Evolutionary conservation across 1,140 invertebrate genomes (phyloP), one percentile per base, ranked within the genome.

Genomic region (Kradibia gibbosae): DNA sequence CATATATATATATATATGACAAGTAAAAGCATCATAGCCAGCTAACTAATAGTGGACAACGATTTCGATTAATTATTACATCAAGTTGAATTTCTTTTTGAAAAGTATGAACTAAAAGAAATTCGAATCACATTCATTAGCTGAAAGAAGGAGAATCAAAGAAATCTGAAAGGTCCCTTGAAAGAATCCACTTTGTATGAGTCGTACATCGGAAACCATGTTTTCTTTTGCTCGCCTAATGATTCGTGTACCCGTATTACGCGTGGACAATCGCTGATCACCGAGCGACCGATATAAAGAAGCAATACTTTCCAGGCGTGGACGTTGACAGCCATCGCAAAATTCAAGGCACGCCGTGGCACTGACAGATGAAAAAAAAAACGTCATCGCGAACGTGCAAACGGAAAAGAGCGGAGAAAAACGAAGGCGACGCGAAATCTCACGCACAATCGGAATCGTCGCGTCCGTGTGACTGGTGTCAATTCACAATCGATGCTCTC

Each of bases 401-500:
- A 67, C 20, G 4, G 11, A 57, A 45, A 39, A 45, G 55, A 76
- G 36, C 15, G 13, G n/a, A 22, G 67, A 31, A 50, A 50, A 72
- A 79, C 28, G 28, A 78, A 67, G 13, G 48, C 57, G 81, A 82
- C 74, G 85, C 57, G 84, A 86, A 84, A 86, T 84, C 80, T 84
- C 76, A 83, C n/a, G 71, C 45, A 77, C 81, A 82, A 79, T 80
- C 78, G 75, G 75, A 62, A 76, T 77, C 45, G 76, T 39, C 55
- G 34, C 17, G 76, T 45, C 57, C 31, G 55, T 53, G 80, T 84
- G 87, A 87, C 82, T 86, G 85, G 89, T 90, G 88, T 90, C 88
- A 90, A 91, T 90, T 88, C 85, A 83, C 88, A 88, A 89, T 88
- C 86, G 65, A 71, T 25, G 48, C 62, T 71, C 86, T 85, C 81